Conservation (phyloP, 92 coral and sea anemone genomes). For the Phenganax subtilis region DNA sequence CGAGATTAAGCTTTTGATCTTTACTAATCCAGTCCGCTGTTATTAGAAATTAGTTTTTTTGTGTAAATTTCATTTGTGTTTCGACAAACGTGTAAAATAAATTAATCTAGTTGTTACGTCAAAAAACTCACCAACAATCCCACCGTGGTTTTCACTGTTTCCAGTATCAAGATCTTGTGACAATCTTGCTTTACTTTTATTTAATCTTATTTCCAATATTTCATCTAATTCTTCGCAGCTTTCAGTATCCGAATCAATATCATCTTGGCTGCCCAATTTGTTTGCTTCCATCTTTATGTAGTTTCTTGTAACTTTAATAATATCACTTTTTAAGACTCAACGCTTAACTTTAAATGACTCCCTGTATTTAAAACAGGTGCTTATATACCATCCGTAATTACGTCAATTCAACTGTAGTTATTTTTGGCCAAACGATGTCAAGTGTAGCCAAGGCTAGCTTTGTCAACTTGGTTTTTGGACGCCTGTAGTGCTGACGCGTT, state of each 20-base stretch:
- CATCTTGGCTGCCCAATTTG: slow-evolving; percentile 11
- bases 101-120: background rate
- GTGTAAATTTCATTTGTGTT: no score
- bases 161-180: background rate
- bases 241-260: background rate
- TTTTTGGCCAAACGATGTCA: background rate
- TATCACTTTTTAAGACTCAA: background rate
- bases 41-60: no score
- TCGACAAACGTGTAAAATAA: no score
- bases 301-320: background rate
- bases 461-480: background rate
- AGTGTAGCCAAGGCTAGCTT: slow-evolving; percentile 10
- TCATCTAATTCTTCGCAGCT: slow-evolving; percentile 8
- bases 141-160: background rate
- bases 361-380: background rate
- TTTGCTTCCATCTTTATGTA: background rate
- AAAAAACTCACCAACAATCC: background rate
- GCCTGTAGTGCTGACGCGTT: slow-evolving; percentile 10
- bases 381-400: background rate
- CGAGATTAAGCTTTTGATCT: no score
- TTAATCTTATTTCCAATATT: slow-evolving; percentile 5
- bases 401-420: background rate
- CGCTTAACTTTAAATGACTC: background rate
- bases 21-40: no score
- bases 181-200: background rate